These are phyloP conservation scores for Thoracochromis brauschi DNA, from an alignment of 2,113 vertebrate genomes.

Conservation along the genomic window DNA sequence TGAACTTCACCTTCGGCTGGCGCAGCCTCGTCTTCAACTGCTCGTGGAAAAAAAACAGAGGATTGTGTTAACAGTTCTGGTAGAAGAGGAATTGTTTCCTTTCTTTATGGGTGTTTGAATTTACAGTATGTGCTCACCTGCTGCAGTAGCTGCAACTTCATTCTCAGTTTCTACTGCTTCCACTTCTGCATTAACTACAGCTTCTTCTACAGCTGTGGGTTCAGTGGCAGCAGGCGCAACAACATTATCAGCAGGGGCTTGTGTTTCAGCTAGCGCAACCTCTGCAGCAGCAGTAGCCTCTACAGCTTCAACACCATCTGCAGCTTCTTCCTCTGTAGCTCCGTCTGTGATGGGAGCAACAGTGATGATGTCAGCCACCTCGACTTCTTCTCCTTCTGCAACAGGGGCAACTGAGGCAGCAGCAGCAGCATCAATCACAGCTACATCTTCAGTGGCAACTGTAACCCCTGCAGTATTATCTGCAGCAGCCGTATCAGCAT, in stretches of 20 bases:
- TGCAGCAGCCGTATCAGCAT: neutral
- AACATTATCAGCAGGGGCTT: slow-evolving; percentile 62
- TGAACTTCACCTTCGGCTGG: slow-evolving; percentile 31
- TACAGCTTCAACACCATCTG: slow-evolving; percentile 46
- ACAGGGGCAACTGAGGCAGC: slow-evolving; percentile 51
- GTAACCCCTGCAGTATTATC: neutral
- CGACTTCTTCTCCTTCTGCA: slow-evolving; percentile 50
- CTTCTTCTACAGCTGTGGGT: slow-evolving; percentile 59
- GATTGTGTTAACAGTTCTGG: neutral
- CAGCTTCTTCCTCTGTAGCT: slow-evolving; percentile 58
- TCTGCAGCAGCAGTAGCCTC: slow-evolving; percentile 39
- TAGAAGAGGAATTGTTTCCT: neutral
- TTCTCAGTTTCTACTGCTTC: slow-evolving; percentile 62
- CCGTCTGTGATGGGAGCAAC: slow-evolving; percentile 54
- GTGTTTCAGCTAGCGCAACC: slow-evolving; percentile 47
- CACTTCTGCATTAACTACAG: slow-evolving; percentile 53
- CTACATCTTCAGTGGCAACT: slow-evolving; percentile 13
- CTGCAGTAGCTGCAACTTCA: slow-evolving; percentile 57
- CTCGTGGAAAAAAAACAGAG: neutral
- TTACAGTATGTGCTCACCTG: slow-evolving; percentile 29
- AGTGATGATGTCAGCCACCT: slow-evolving; percentile 19
- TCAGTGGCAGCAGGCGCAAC: slow-evolving; percentile 57
- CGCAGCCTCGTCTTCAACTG: neutral
- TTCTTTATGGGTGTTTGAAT: neutral
- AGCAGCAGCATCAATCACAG: slow-evolving; percentile 33